Evolutionary conservation across 35 echinoderm and acorn worm species (phyloP).

Genomic region (Ptychodera flava): DNA sequence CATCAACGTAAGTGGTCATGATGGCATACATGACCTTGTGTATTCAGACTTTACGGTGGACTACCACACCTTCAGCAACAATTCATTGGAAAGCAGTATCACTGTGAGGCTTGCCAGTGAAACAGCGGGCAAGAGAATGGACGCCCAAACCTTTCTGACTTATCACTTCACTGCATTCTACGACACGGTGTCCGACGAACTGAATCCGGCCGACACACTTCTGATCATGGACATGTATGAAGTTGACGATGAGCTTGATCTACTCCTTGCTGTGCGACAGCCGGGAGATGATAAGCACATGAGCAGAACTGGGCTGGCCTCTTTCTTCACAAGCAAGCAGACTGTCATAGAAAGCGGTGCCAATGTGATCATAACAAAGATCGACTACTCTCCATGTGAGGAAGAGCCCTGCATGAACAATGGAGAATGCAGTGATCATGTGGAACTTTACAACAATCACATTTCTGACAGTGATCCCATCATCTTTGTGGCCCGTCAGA

Average conservation of each 20-base stretch:
- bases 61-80: constrained; percentile 63
- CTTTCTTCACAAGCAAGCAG: constrained; percentile 52
- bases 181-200: constrained; percentile 45
- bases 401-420: constrained; percentile 54
- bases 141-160: constrained; percentile 46
- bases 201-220: constrained; percentile 51
- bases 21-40: constrained; percentile 62
- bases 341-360: constrained; percentile 57
- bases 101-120: constrained; percentile 41
- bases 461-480: constrained; percentile 62
- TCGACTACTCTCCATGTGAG: constrained; percentile 75
- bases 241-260: constrained; percentile 32
- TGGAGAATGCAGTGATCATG: constrained; percentile 45
- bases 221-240: constrained; percentile 68
- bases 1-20: constrained; percentile 57
- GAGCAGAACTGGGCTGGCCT: constrained; percentile 30
- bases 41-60: constrained; percentile 51
- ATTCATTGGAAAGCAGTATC: constrained; percentile 60
- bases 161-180: constrained; percentile 54
- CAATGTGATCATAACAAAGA: constrained; percentile 40
- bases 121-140: not conserved
- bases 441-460: constrained; percentile 22
- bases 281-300: constrained; percentile 40
- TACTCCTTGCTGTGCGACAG: constrained; percentile 59
- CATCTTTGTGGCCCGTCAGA: constrained; percentile 65